Base-by-base conservation (phyloP, 2,888 invertebrate species). In the Atrina japonica region DNA sequence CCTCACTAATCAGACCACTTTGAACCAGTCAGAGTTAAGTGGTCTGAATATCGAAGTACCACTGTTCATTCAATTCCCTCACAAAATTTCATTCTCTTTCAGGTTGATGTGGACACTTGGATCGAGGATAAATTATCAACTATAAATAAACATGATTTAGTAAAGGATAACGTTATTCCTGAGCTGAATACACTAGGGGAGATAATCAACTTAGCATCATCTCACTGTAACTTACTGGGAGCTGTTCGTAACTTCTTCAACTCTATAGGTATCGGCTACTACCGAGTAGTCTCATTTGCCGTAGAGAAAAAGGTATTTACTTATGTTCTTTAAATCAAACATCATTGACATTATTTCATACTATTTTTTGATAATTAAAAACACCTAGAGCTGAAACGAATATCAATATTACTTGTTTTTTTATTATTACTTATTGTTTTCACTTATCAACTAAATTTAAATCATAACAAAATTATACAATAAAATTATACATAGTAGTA, bases 221-320 rank as follows among this genome's bases (percentile, higher is more conserved):
- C 80, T 6, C 77, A 82, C 66, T 79, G 82, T 60, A 84, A 79
- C 3, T 82, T 84, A 5, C 75, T 85, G 7, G 81, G 80, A 7
- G 81, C 81, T 14, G 75, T 86, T 23, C 69, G 73, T 9, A 78
- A 83, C 50, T 84, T 86, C 76, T 88, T 82, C 74, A 69, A 61
- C n/a, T 63, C 75, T 6, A 73, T 89, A 11, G 82, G 81, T 23
- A 80, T 89, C 49, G 81, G 86, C 66, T 89, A 86, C 75, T 88
- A 85, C 81, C 80, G 83, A 27, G 60, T 80, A 1, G 82, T 84
- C 18, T 81, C 86, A 21, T 74, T 87, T 35, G 77, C 80, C 35
- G 69, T 85, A 18, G 88, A 89, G 52, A 83, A 79, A 64, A 83
- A 81, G 83, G 88, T 88, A 74, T 43, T 70, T 45, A 27, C 23